These are phyloP conservation scores for Celastrina argiolus DNA, from an alignment of 2,888 invertebrate genomes.

Conservation along the genomic window DNA sequence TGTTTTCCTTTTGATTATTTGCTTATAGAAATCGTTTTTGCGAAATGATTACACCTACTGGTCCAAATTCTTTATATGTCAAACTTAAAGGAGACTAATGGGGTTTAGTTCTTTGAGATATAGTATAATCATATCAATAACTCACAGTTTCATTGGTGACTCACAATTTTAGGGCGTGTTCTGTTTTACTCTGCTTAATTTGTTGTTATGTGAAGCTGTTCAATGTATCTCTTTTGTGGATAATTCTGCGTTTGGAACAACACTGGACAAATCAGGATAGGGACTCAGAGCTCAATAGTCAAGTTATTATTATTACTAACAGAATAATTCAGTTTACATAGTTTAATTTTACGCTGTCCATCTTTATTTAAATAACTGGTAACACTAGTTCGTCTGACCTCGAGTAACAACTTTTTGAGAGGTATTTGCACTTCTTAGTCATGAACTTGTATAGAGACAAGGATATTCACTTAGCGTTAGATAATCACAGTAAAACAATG, in stretches of 20 bases:
- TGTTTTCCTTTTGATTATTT: conserved; percentile 8
- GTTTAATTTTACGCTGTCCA: background rate
- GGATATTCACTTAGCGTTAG: conserved; percentile 18
- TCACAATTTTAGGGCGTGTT: background rate
- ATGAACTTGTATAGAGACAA: conserved; percentile 8
- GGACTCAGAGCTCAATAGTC: no score
- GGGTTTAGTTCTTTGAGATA: background rate
- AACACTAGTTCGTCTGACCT: conserved; percentile 7
- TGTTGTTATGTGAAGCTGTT: background rate
- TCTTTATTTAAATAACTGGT: conserved; percentile 6
- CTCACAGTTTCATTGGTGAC: background rate
- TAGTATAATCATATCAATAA: background rate
- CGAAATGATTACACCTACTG: background rate
- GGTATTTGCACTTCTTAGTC: conserved; percentile 17
- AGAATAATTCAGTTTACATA: no score
- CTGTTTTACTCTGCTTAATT: background rate
- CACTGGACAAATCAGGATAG: no score
- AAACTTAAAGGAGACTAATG: background rate
- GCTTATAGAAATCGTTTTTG: conserved; percentile 1
- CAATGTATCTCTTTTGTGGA: no score
- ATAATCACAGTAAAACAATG: conserved; percentile 5
- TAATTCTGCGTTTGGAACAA: no score
- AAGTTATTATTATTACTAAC: no score
- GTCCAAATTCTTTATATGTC: background rate
- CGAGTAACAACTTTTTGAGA: background rate